Evolutionary conservation across 1,140 invertebrate species (phyloP).

Genomic region (Chironomus striatipennis): DNA sequence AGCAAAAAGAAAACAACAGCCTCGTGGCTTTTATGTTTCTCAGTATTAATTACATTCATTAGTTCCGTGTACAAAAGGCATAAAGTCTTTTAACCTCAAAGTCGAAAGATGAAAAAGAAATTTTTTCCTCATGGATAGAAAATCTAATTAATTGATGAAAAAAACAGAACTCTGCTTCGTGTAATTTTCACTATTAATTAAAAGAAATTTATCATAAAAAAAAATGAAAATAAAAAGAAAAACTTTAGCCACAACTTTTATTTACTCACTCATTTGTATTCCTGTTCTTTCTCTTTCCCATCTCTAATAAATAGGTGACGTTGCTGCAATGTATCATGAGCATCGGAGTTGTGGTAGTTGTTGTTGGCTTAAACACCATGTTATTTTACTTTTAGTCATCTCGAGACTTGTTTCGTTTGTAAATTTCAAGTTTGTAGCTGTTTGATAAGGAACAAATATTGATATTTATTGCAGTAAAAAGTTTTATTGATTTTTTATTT

Average conservation of each 20-base stretch:
- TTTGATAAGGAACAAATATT: too few species aligned
- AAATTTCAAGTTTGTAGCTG: too few species aligned
- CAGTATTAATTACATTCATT: too few species aligned
- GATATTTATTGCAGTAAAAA: too few species aligned
- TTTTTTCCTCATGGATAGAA: background rate
- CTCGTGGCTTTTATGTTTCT: too few species aligned
- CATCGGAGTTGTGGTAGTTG: background rate
- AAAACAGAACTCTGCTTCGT: background rate
- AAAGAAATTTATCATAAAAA: slow-evolving; percentile 9
- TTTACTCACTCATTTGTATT: background rate
- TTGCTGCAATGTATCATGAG: slow-evolving; percentile 16
- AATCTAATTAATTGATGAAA: background rate
- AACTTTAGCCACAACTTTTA: background rate
- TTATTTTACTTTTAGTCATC: background rate
- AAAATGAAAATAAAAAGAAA: background rate
- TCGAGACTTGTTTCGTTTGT: too few species aligned
- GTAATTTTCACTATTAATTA: background rate
- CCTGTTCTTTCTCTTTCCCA: background rate
- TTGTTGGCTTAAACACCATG: background rate
- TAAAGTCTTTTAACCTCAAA: too few species aligned
- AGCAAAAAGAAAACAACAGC: too few species aligned
- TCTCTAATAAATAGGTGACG: slow-evolving; percentile 8
- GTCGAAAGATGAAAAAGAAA: too few species aligned
- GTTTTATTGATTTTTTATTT: too few species aligned
- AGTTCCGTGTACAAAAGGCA: too few species aligned